A percentile compares a stretch with the other conserved stretches of the same genome.
Conservation (phyloP, 2,888 invertebrate genomes). For the Hypomecis punctinalis region DNA sequence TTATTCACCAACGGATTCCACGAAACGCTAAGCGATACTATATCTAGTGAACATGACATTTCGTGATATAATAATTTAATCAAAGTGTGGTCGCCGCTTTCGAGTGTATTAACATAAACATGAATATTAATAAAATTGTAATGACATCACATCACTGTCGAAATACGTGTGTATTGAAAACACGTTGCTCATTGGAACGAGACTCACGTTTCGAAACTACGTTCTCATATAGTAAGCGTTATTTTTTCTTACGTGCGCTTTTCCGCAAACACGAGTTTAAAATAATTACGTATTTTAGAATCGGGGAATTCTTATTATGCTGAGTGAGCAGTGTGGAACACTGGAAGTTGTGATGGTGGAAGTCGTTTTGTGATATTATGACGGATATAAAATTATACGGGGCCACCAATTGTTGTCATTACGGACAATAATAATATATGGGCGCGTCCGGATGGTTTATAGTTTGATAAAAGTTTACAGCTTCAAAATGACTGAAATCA, state of each 20-base stretch:
- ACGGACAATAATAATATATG: conserved; percentile 18
- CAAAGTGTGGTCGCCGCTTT: conserved; percentile 40
- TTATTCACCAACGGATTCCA: conserved; percentile 14
- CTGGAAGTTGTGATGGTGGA: conserved; percentile 25
- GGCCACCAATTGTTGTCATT: conserved; percentile 14
- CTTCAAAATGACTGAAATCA: conserved; percentile 8
- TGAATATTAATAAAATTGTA: conserved; percentile 35
- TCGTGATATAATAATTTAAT: conserved; percentile 37
- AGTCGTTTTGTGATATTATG: conserved; percentile 26
- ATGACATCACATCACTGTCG: conserved; percentile 58
- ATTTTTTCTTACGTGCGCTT: conserved; percentile 45
- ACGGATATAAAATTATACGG: conserved; percentile 26
- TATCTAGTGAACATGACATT: conserved; percentile 32
- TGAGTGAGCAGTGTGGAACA: conserved; percentile 19
- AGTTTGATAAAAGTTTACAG: conserved; percentile 20
- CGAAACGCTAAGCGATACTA: conserved; percentile 9
- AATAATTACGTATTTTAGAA: conserved; percentile 25
- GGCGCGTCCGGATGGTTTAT: conserved; percentile 4
- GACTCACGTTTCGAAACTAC: conserved; percentile 61
- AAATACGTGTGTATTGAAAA: conserved; percentile 59
- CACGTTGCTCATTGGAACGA: conserved; percentile 57
- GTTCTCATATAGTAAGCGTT: conserved; percentile 60
- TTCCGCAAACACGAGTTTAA: conserved; percentile 35
- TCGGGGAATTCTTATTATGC: conserved; percentile 35
- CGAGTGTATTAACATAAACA: conserved; percentile 45